Evolutionary conservation across 2,113 vertebrate genomes (phyloP), one percentile per base, ranked within the genome.

Genomic region (Vidua macroura): DNA sequence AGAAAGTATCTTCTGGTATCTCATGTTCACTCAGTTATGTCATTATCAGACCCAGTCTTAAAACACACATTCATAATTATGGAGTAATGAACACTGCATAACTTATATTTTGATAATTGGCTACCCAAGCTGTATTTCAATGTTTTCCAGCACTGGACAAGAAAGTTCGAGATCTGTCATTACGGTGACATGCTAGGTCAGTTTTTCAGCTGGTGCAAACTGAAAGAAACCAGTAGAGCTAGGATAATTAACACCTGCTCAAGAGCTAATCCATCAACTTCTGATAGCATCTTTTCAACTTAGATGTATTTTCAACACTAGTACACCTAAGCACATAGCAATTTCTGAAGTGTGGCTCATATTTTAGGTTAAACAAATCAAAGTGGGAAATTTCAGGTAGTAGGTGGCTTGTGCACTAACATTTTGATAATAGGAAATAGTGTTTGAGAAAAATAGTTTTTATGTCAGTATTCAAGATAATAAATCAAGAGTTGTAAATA

Each of bases 231-330:
- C 66, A 90, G 76, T 58, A 92, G 83, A 96, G 78, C 64, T 43
- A 78, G 62, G 75, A 73, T 58, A 92, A 88, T 92, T 93, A 95
- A 86, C 31, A 86, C 33, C 82, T 79, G 92, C 87, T 96, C 88
- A 92, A 91, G 89, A 93, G n/a, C 83, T 78, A 88, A 41, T 72
- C 49, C 66, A 78, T 83, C 41, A 70, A 69, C 39, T 86, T 84
- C 58, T 73, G 48, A 76, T 59, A 80, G n/a, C 10, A 86, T 53
- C 46, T 74, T 90, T 78, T 84, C 82, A 86, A 52, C 22, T 79
- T 55, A 41, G 56, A 75, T 78, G 28, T 37, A 48, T 80, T 92
- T 86, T 72, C 55, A 81, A 87, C 59, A 85, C 27, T 55, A 70
- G 30, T 74, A 72, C 33, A 92, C n/a, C 28, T 84, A 53, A 66